Evolutionary conservation across 2,888 invertebrate species (phyloP), one percentile per base, ranked within the genome.

Genomic region (Campoplex capitator): DNA sequence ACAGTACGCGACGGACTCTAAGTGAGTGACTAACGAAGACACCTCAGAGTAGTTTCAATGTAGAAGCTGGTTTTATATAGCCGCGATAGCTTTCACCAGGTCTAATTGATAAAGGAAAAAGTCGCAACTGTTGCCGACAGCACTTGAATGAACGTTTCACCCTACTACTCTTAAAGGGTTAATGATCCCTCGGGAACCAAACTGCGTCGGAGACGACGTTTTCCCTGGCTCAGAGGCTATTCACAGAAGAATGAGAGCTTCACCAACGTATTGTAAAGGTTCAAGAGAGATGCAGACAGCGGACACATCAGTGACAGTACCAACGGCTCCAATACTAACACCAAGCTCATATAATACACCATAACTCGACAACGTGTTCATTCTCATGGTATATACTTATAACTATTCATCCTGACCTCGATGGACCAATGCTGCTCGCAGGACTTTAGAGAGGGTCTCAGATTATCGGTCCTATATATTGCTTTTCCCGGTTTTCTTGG

Each of bases 61-160:
- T 56, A 65, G 35, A 45, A 56, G 35, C 54, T 32, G 3, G 35
- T 45, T 70, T 56, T 71, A 48, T 51, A 16, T 65, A 73, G 13
- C 67, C 32, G 11, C 54, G 75, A 70, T 83, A 54, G 73, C 83
- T 75, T 78, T 79, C 75, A 65, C 68, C 35, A 28, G 79, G 79
- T 75, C 76, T 83, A 86, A 86, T 86, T 86, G 83, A 86, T 86
- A 83, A 79, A 79, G 79, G 75, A 83, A 85, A 83, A 86, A 83
- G 79, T 79, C 83, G 79, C 70, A 70, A 45, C 79, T 86, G 86
- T 76, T 79, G 86, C 79, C 54, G 86, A 83, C 86, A 86, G 74
- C 83, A 79, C 70, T 79, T 86, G 86, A 86, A 83, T 83, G 83
- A 76, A 51, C 86, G 62, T 71, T 62, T 65, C 79, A 56, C 79